Evolutionary conservation across 2,888 invertebrate genomes (phyloP).

Genomic region (Julus scanicus): DNA sequence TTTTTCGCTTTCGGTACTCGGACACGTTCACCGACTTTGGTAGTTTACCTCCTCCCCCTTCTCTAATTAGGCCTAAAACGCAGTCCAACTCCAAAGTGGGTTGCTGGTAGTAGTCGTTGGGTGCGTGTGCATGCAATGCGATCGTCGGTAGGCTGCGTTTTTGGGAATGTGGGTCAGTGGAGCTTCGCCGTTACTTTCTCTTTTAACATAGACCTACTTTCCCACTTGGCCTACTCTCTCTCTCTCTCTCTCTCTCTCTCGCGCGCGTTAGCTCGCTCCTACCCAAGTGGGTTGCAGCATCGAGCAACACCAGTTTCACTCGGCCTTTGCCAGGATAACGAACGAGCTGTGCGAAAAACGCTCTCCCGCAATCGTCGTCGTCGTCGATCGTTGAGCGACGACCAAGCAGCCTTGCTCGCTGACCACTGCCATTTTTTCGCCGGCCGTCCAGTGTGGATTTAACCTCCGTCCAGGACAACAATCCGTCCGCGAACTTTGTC

Average conservation of each 20-base stretch:
- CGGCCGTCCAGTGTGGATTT: neutral
- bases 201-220: constrained; percentile 59
- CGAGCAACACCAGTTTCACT: constrained; percentile 42
- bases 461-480: neutral
- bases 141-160: neutral
- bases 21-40: too few relatives aligned
- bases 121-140: neutral
- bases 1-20: neutral
- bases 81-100: neutral
- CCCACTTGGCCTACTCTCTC: constrained; percentile 57
- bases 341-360: constrained; percentile 22
- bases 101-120: neutral
- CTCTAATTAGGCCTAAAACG: neutral
- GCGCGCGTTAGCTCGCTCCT: neutral
- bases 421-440: neutral
- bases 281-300: constrained; percentile 27
- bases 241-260: too few relatives aligned
- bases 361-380: neutral
- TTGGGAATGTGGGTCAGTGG: constrained; percentile 59
- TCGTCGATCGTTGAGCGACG: neutral
- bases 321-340: constrained; percentile 47
- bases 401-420: neutral
- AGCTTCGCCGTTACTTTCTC: constrained; percentile 58
- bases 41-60: too few relatives aligned
- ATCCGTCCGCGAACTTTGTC: neutral